phyloP scores from a whole-genome alignment of 2,113 vertebrate species.

The Stegostoma tigrinum region DNA sequence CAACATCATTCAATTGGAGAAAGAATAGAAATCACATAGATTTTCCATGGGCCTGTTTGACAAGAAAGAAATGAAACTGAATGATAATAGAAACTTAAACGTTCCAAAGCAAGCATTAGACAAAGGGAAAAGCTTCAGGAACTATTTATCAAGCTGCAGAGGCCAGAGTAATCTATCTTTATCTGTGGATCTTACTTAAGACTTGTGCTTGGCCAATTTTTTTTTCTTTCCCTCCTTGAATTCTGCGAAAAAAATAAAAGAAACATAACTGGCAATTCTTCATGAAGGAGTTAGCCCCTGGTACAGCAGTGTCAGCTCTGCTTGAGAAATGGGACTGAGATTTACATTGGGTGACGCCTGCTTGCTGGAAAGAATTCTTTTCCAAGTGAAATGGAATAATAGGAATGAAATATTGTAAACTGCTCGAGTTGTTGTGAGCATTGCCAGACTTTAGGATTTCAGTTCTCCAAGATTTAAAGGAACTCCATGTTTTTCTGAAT shows the following conservation, averaged over 20 bases:
- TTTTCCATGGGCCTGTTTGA: background rate
- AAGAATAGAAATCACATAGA: background rate
- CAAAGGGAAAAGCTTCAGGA: background rate
- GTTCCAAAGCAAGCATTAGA: background rate
- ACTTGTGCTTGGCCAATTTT: background rate
- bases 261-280: background rate
- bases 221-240: background rate
- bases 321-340: constrained; percentile 34
- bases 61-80: background rate
- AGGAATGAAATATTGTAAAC: constrained; percentile 33
- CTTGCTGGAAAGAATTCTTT: constrained; percentile 22
- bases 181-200: background rate
- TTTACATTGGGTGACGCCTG: constrained; percentile 34
- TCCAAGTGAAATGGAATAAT: constrained; percentile 35
- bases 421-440: constrained; percentile 19
- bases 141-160: background rate
- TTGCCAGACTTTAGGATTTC: constrained; percentile 13
- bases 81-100: background rate
- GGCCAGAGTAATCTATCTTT: background rate
- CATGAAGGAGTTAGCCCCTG: background rate
- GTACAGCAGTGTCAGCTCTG: background rate
- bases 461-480: background rate
- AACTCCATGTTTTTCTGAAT: background rate
- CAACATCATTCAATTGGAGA: too few species aligned
- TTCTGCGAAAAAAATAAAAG: background rate